Evolutionary conservation across 2,888 invertebrate species (phyloP).

Genomic region (Ashinkailepas kermadecensis): DNA sequence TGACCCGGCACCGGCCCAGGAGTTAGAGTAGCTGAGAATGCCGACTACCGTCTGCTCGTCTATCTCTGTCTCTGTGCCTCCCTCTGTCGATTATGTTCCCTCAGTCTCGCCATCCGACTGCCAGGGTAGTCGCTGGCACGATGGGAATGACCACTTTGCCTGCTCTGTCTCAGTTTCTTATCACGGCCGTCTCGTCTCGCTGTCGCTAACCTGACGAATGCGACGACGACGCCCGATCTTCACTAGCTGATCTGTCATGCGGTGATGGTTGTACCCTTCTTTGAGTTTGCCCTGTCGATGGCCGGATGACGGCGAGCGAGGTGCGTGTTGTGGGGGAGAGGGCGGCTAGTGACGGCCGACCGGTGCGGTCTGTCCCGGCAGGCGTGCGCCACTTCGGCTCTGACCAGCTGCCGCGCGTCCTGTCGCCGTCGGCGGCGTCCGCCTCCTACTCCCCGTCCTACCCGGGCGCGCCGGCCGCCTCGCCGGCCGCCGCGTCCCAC

Average conservation of each 20-base stretch:
- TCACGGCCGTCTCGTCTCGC: neutral
- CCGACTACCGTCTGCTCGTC: neutral
- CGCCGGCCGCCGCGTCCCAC: neutral
- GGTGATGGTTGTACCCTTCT: neutral
- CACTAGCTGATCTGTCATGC: neutral
- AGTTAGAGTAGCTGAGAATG: neutral
- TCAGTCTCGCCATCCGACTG: no score
- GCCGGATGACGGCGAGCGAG: neutral
- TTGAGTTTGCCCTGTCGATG: neutral
- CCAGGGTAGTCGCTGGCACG: no score
- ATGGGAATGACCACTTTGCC: neutral
- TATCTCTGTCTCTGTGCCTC: neutral
- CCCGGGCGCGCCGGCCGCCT: neutral
- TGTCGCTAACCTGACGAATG: no score
- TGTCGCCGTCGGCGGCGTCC: conserved; percentile 3
- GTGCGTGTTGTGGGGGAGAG: no score
- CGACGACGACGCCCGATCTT: no score
- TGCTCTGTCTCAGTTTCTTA: neutral
- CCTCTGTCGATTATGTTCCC: neutral
- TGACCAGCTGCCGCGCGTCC: neutral
- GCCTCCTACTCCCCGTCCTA: neutral
- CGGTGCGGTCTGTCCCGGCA: neutral
- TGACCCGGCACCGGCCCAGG: no score
- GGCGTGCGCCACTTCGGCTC: conserved; percentile 8
- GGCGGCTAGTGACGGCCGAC: neutral